Evolutionary conservation across 2,888 invertebrate species (phyloP).

Genomic region (Fragum fragum): DNA sequence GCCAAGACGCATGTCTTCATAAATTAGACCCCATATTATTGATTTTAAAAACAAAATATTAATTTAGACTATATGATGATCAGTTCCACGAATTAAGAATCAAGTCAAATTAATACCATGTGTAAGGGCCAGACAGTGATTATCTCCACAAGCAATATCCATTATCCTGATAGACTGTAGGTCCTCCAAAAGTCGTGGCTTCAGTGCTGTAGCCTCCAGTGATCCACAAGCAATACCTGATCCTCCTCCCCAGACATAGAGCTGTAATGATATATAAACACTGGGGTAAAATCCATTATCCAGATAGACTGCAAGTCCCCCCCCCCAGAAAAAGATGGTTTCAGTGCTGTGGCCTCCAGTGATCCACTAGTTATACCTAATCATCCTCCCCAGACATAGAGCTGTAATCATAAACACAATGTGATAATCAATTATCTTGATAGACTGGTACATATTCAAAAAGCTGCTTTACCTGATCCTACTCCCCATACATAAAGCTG

Average conservation of each 20-base stretch:
- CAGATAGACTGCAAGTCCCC: conserved; percentile 88
- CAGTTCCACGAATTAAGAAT: too few species aligned
- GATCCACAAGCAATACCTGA: conserved; percentile 89
- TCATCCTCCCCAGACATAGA: conserved; percentile 90
- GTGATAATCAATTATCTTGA: conserved; percentile 89
- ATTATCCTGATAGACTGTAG: conserved; percentile 88
- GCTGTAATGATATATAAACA: conserved; percentile 83
- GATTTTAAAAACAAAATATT: too few species aligned
- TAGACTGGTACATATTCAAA: too few species aligned
- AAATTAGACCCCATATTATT: too few species aligned
- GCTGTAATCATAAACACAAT: too few species aligned
- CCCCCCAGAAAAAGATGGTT: conserved; percentile 89
- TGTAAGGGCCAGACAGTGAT: conserved; percentile 89
- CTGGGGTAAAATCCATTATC: conserved; percentile 89
- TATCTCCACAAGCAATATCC: conserved; percentile 90
- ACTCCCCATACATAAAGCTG: too few species aligned
- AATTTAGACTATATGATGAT: too few species aligned
- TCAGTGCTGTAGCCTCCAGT: conserved; percentile 88
- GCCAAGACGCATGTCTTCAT: too few species aligned
- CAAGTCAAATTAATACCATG: conserved; percentile 85
- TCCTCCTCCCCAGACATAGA: conserved; percentile 90
- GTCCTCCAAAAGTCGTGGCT: conserved; percentile 89
- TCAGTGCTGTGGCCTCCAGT: conserved; percentile 88
- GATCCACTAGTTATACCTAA: conserved; percentile 89
- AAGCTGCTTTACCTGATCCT: too few species aligned